Base-by-base conservation (phyloP, 1,140 invertebrate species). In the Heliconius himera region DNA sequence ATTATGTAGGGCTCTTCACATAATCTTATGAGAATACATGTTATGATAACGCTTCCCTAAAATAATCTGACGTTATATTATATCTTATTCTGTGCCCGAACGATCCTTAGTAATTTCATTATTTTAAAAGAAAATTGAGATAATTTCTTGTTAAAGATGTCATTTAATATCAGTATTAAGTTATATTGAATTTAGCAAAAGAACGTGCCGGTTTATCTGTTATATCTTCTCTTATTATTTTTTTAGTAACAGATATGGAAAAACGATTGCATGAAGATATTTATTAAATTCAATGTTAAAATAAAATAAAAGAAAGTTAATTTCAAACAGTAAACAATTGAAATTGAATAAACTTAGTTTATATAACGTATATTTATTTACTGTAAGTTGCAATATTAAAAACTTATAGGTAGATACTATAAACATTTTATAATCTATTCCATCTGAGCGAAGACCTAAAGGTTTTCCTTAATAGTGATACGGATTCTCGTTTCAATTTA, bases 401-500 rank as follows among this genome's bases (percentile, higher is more conserved):
- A 29, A n/a, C 3, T 13, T 18, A 16, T 16, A 29, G 11, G 8
- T 16, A 29, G 22, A 2, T 0, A 20, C 8, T 22, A 16, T 29
- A 26, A 66, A 29, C 26, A 66, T 16, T 29, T 66, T 26, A 29
- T 16, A 29, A 29, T 66, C 22, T n/a, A 66, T 26, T 66, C 13
- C 60, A 29, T 66, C 11, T 16, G 11, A 26, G 22, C 29, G 26
- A 66, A 66, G 26, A 66, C 26, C 60, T 66, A 66, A 66, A 26
- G 22, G 60, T 66, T 66, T 66, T n/a, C 60, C 26, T 26, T 29
- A 66, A 54, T 41, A 71, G 51, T 78, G 73, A 78, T 77, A 77
- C n/a, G 76, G 76, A 72, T 77, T 77, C 76, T 70, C 70, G 33
- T 72, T 77, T 36, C 70, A 77, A 72, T 77, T 76, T 71, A 72